Evolutionary conservation across 2,888 invertebrate species (phyloP).

Genomic region (Campopleginae sp.): DNA sequence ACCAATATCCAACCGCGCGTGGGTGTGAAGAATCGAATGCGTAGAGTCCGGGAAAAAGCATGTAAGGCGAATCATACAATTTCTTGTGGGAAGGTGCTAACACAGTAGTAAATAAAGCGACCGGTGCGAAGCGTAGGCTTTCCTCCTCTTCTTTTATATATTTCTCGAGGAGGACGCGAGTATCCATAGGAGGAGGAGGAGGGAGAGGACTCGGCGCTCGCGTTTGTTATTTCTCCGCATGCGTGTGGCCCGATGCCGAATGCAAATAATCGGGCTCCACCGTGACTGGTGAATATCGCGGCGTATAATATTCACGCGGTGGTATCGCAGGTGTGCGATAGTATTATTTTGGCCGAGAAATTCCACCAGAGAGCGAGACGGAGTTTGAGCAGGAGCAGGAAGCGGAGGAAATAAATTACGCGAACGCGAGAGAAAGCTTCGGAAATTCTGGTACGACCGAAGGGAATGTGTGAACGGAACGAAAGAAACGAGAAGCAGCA

Average conservation of each 20-base stretch:
- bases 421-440: slow-evolving; percentile 1
- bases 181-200: background rate
- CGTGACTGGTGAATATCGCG: slow-evolving; percentile 14
- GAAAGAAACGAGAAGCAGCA: slow-evolving; percentile 46
- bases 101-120: slow-evolving; percentile 31
- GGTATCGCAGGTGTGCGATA: slow-evolving; percentile 64
- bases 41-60: background rate
- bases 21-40: background rate
- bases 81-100: slow-evolving; percentile 11
- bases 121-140: background rate
- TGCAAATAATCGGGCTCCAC: slow-evolving; percentile 58
- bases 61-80: slow-evolving; percentile 9
- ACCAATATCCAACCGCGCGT: too few relatives aligned
- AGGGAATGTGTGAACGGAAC: slow-evolving; percentile 46
- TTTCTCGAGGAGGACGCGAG: slow-evolving; percentile 18
- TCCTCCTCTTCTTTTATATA: slow-evolving; percentile 1
- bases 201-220: slow-evolving; percentile 14
- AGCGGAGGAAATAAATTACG: slow-evolving; percentile 35
- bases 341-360: slow-evolving; percentile 38
- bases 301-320: slow-evolving; percentile 61
- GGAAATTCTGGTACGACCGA: background rate
- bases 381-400: slow-evolving; percentile 1
- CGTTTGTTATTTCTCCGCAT: slow-evolving; percentile 63
- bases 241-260: slow-evolving; percentile 60
- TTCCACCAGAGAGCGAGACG: slow-evolving; percentile 3